Conservation (phyloP, 2,113 vertebrate species). For the Canis aureus region DNA sequence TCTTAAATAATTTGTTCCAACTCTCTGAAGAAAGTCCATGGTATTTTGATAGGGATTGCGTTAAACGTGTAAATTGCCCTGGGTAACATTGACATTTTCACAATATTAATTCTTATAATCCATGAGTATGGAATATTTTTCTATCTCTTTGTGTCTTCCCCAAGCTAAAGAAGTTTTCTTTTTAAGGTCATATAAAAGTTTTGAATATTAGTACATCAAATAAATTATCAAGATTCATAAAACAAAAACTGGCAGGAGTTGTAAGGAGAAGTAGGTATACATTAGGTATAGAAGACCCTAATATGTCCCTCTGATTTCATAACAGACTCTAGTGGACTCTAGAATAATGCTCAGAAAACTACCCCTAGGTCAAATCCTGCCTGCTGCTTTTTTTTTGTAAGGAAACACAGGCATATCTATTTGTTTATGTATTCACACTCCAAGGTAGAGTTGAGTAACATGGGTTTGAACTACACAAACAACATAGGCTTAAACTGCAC, state of each 20-base stretch:
- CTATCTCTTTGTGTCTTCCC: no score
- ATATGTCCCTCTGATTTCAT: not conserved
- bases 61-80: no score
- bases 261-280: not conserved
- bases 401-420: not conserved
- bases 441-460: not conserved
- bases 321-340: not conserved
- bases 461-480: not conserved
- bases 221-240: not conserved
- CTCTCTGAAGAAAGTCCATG: no score
- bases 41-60: no score
- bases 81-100: no score
- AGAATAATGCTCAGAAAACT: not conserved
- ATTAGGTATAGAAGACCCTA: not conserved
- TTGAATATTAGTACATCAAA: not conserved
- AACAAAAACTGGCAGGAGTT: not conserved
- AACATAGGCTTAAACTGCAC: not conserved
- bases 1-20: no score
- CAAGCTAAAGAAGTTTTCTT: not conserved
- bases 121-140: no score
- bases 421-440: not conserved
- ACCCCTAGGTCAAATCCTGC: not conserved
- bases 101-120: no score
- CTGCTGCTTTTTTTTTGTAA: not conserved
- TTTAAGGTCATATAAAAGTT: not conserved